These are phyloP conservation scores for Frieseomelitta varia DNA, from an alignment of 1,140 invertebrate genomes.

Conservation along the genomic window DNA sequence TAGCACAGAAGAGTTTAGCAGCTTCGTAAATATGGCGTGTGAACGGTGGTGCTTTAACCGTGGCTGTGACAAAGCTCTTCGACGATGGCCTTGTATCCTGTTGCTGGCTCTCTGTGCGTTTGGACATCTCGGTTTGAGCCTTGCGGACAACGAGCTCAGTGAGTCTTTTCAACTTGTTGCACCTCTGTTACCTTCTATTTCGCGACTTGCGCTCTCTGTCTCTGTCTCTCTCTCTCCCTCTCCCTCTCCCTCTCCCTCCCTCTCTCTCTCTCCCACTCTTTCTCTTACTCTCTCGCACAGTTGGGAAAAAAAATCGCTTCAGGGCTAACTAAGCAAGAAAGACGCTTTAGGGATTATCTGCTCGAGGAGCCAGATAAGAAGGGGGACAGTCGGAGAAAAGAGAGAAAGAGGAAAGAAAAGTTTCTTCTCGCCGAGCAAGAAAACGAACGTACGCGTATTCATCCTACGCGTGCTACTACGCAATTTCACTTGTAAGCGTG, in stretches of 20 bases:
- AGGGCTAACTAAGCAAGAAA: background rate
- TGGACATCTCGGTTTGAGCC: conserved; percentile 39
- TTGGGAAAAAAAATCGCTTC: conserved; percentile 19
- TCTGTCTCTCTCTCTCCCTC: background rate
- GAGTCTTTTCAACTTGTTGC: conserved; percentile 58
- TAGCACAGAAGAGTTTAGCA: conserved; percentile 35
- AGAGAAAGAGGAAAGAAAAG: conserved; percentile 29
- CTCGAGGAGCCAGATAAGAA: background rate
- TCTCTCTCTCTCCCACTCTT: no score
- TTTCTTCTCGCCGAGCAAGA: conserved; percentile 13
- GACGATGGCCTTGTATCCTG: conserved; percentile 60
- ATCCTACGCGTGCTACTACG: conserved; percentile 42
- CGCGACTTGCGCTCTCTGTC: no score
- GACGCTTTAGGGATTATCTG: background rate
- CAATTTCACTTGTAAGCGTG: conserved; percentile 34
- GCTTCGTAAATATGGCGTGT: conserved; percentile 72
- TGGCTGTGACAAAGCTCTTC: conserved; percentile 52
- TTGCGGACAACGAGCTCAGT: conserved; percentile 57
- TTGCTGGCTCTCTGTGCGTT: conserved; percentile 58
- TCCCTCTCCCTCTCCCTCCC: background rate
- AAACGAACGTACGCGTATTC: conserved; percentile 18
- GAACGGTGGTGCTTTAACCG: conserved; percentile 69
- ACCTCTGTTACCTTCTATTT: background rate
- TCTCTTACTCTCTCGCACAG: background rate
- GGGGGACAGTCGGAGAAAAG: background rate